Base-by-base conservation (phyloP, 2,888 invertebrate species). In the Drosophila ezoana region DNA sequence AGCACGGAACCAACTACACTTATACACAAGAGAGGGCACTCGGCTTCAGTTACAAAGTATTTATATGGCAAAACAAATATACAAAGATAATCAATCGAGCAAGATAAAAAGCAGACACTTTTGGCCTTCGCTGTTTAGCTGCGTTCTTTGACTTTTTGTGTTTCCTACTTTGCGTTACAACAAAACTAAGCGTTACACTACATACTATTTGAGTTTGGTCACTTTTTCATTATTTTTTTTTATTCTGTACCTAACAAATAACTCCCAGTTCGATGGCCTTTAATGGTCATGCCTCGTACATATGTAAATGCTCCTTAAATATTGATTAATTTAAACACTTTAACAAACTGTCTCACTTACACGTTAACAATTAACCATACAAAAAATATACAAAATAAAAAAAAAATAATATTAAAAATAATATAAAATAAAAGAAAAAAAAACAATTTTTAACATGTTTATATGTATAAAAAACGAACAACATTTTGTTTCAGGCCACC, bases 401-500 rank as follows among this genome's bases (percentile, higher is more conserved):
- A 40, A 40, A 45, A 59, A 64, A 28, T 8, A 28, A 28, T 47
- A 73, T 48, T 40, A 8, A 28, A 8, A 28, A 20, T 20, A 20
- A 20, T 20, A 47, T 54, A 37, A 32, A 53, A 59, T 56, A 51
- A 51, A 43, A 58, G 38, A 59, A 64, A 58, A 48, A 58, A 40
- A 43, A 48, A 66, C 60, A 60, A 77, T 69, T 76, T 77, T 77
- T 28, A 73, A 74, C 53, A 65, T 83, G 74, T 79, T 72, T 71
- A 86, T 72, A 77, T 83, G 88, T 88, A 88, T 88, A 79, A 88
- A 83, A 85, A 83, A 82, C 80, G 51, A 83, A 87, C 81, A 90
- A 87, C 87, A 90, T 91, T 89, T 91, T 90, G 90, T 97, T 96
- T 94, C 96, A 97, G 97, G 97, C 95, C 95, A 94, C 94, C 95